These are phyloP conservation scores for Maconellicoccus hirsutus DNA, from an alignment of 1,140 invertebrate species.

Conservation along the genomic window DNA sequence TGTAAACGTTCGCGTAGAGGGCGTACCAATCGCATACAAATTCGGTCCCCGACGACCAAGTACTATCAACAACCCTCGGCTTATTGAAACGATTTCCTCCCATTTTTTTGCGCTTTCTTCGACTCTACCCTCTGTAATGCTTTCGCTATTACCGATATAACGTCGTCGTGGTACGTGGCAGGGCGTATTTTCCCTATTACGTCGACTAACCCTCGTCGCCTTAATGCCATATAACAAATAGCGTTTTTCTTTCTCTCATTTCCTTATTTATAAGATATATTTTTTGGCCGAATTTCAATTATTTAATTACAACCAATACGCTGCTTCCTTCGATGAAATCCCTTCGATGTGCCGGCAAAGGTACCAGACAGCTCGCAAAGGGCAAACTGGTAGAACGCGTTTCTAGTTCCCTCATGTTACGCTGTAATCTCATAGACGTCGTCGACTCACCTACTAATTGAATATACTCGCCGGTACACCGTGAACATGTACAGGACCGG, in stretches of 20 bases:
- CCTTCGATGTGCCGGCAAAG: too few species aligned
- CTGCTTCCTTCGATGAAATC: too few species aligned
- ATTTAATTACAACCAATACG: background rate
- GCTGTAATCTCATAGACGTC: background rate
- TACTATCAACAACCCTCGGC: constrained; percentile 6
- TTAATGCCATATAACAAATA: background rate
- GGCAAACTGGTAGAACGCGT: too few species aligned
- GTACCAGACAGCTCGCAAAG: too few species aligned
- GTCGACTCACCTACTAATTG: background rate
- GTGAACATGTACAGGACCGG: background rate
- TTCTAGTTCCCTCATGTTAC: too few species aligned
- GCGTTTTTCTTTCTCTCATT: background rate
- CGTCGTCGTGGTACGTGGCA: too few species aligned
- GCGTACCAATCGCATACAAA: too few species aligned
- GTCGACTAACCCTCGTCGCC: background rate
- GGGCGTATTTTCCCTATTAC: background rate
- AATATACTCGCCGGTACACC: background rate
- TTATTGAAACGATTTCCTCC: constrained; percentile 5
- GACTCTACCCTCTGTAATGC: background rate
- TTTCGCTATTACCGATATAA: too few species aligned
- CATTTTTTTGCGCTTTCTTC: background rate
- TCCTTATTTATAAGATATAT: background rate
- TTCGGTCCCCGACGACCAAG: too few species aligned
- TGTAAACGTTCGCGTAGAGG: too few species aligned
- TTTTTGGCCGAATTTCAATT: background rate